Percentiles rank a stretch among this genome's conserved stretches.
These are phyloP conservation scores for Thripadectes ignobilis DNA, from an alignment of 2,797 vertebrate genomes.

Conservation along the genomic window DNA sequence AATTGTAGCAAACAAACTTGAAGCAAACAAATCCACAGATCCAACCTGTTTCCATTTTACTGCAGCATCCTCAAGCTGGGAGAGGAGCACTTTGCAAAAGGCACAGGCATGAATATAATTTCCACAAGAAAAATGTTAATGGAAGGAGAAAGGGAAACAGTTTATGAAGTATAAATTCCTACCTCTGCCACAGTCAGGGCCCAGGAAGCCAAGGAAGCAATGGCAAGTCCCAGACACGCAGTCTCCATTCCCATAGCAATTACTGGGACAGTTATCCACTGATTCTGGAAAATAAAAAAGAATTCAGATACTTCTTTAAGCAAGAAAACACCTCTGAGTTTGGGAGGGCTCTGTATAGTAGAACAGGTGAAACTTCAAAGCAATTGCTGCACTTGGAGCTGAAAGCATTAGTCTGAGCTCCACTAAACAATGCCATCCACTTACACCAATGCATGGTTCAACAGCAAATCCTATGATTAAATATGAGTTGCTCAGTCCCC, in stretches of 20 bases:
- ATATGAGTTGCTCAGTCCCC: not conserved
- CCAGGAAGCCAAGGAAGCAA: slow-evolving; percentile 96
- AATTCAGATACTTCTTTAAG: not conserved
- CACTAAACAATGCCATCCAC: not conserved
- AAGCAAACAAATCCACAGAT: not conserved
- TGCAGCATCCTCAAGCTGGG: not conserved
- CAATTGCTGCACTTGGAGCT: fast-evolving
- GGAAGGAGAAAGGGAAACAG: not conserved
- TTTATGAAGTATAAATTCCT: slow-evolving; percentile 46
- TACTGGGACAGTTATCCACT: slow-evolving; percentile 96
- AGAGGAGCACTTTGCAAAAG: not conserved
- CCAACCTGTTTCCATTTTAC: not conserved
- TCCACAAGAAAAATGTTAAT: not conserved
- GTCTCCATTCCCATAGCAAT: slow-evolving; percentile 97
- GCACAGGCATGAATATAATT: not conserved
- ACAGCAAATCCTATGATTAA: not conserved
- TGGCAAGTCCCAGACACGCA: slow-evolving; percentile 93
- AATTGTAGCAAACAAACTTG: not conserved
- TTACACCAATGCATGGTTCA: not conserved
- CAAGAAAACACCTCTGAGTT: not conserved
- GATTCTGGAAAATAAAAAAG: slow-evolving; percentile 82
- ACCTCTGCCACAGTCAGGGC: slow-evolving; percentile 96
- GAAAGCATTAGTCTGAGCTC: not conserved
- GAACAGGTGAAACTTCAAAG: not conserved
- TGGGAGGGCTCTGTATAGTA: not conserved